Evolutionary conservation across 2,888 invertebrate genomes (phyloP).

Genomic region (Catocala nupta): DNA sequence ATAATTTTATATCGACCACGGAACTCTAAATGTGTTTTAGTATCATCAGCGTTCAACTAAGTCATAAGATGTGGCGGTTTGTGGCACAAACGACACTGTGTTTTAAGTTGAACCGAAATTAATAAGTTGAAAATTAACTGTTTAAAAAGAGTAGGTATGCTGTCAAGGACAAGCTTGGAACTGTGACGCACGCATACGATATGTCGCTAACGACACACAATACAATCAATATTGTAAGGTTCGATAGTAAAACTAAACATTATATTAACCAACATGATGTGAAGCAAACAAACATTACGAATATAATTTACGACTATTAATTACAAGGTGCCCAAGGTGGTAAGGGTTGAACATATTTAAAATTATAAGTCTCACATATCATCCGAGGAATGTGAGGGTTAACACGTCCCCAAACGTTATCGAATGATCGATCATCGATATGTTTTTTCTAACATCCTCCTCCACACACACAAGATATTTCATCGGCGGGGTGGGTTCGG

Average conservation of each 20-base stretch:
- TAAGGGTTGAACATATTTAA: conserved; percentile 9
- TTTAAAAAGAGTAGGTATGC: no score
- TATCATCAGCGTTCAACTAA: conserved; percentile 39
- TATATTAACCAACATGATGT: not conserved
- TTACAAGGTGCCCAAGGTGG: conserved; percentile 3
- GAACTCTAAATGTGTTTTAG: conserved; percentile 55
- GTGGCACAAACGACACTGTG: not conserved
- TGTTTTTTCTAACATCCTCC: conserved; percentile 15
- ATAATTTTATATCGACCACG: conserved; percentile 44
- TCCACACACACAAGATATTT: conserved; percentile 12
- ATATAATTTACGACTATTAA: conserved; percentile 11
- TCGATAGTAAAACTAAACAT: no score
- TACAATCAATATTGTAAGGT: not conserved
- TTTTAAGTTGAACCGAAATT: no score
- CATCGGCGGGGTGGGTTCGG: conserved; percentile 13
- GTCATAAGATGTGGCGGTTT: conserved; percentile 26
- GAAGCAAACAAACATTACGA: not conserved
- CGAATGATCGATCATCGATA: conserved; percentile 21
- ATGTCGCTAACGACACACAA: no score
- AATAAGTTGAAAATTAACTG: no score
- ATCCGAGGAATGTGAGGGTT: conserved; percentile 19
- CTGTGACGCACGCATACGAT: no score
- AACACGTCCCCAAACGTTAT: conserved; percentile 21
- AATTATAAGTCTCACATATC: conserved; percentile 20
- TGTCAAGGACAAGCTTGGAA: no score